These are phyloP conservation scores for Takifugu bimaculatus DNA, from an alignment of 2,113 vertebrate species.

Conservation along the genomic window DNA sequence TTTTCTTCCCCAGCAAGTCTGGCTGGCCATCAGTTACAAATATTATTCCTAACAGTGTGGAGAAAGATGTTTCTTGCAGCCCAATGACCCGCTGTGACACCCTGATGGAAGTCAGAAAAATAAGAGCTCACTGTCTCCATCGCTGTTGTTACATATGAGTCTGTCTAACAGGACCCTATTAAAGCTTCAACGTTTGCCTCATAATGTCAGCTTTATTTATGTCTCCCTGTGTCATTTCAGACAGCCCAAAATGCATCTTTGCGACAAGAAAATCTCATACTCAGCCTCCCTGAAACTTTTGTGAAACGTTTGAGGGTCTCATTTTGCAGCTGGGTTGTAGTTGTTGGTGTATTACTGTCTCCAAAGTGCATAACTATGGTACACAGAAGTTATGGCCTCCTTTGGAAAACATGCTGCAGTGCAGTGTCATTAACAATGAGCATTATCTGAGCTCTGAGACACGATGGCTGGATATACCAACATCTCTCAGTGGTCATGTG, in stretches of 20 bases:
- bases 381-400: conserved; percentile 45
- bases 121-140: conserved; percentile 4
- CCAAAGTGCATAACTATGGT: conserved; percentile 6
- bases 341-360: too few relatives aligned
- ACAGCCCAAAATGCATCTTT: not conserved
- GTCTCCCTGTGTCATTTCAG: conserved; percentile 2
- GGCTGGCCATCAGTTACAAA: conserved; percentile 21
- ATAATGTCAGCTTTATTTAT: not conserved
- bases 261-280: not conserved
- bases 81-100: conserved; percentile 17
- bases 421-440: conserved; percentile 70
- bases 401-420: conserved; percentile 59
- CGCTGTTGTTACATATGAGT: not conserved
- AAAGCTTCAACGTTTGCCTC: not conserved
- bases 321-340: too few relatives aligned
- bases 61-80: conserved; percentile 26
- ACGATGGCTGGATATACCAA: conserved; percentile 51
- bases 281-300: too few relatives aligned
- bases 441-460: conserved; percentile 57
- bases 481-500: conserved; percentile 45
- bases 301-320: too few relatives aligned
- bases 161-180: not conserved
- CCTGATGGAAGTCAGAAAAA: conserved; percentile 6
- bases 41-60: conserved; percentile 21
- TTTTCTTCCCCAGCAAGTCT: conserved; percentile 5